Conservation (phyloP, 2,797 vertebrate genomes). For the Monodelphis domestica region DNA sequence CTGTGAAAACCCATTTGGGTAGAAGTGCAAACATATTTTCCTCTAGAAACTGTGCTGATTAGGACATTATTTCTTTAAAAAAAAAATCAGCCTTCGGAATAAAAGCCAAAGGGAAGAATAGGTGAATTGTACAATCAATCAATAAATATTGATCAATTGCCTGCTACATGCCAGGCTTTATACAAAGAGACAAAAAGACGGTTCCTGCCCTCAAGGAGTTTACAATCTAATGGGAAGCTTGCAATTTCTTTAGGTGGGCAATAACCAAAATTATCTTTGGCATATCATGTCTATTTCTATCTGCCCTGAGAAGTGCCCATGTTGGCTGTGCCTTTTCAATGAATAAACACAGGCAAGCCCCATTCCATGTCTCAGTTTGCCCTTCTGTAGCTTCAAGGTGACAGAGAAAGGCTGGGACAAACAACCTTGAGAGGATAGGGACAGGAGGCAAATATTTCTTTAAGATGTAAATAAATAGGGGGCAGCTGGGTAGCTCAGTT, state of each 20-base stretch:
- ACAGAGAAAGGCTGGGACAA: background rate
- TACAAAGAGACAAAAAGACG: background rate
- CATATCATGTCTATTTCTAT: background rate
- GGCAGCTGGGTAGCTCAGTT: too few relatives aligned
- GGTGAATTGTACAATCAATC: background rate
- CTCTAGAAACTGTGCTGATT: background rate
- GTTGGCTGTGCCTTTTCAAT: background rate
- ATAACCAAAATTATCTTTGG: background rate
- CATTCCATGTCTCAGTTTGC: background rate
- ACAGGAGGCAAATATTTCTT: background rate
- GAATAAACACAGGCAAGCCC: background rate
- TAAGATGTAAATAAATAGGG: too few relatives aligned
- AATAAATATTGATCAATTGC: background rate
- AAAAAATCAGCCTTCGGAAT: background rate
- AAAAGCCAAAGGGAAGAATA: background rate
- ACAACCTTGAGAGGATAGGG: background rate
- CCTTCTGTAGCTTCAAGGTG: background rate
- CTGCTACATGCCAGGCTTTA: background rate
- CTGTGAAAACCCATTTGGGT: background rate
- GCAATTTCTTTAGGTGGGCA: background rate
- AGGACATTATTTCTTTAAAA: background rate
- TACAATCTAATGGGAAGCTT: background rate
- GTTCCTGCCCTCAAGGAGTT: background rate
- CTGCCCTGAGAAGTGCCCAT: background rate
- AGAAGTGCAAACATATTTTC: background rate